Evolutionary conservation across 2,113 vertebrate genomes (phyloP).

Genomic region (Periophthalmus modestus): DNA sequence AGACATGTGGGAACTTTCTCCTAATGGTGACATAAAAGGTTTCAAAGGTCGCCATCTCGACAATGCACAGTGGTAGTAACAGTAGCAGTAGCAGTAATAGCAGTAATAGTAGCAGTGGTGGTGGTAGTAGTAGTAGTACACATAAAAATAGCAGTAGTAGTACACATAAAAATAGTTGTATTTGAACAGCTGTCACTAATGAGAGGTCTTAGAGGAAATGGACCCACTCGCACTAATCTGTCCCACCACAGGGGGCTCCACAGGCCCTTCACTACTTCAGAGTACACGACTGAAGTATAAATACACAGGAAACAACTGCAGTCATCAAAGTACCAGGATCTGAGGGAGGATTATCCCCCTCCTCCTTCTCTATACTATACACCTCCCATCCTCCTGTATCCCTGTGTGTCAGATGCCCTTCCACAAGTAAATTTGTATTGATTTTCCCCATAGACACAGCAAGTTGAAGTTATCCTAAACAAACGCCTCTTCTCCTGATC

Average conservation of each 20-base stretch:
- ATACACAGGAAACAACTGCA: constrained; percentile 1
- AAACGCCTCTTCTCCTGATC: too few relatives aligned
- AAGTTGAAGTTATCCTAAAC: too few relatives aligned
- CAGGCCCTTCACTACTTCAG: background rate
- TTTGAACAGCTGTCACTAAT: background rate
- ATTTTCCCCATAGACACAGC: too few relatives aligned
- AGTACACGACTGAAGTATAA: background rate
- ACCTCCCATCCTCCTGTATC: too few relatives aligned
- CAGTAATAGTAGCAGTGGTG: background rate
- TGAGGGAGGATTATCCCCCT: background rate
- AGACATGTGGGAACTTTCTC: too few relatives aligned
- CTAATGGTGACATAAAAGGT: too few relatives aligned
- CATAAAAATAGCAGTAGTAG: background rate
- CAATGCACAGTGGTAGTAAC: background rate
- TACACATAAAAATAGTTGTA: too few relatives aligned
- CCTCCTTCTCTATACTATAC: too few relatives aligned
- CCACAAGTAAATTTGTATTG: too few relatives aligned
- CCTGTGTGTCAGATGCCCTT: background rate
- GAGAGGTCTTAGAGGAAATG: background rate
- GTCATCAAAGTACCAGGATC: background rate
- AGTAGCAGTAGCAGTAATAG: background rate
- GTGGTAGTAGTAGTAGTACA: background rate
- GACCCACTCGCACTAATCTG: too few relatives aligned
- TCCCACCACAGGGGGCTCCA: background rate
- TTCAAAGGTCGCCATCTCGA: background rate